Base-by-base conservation (phyloP, 2,797 vertebrate genomes). In the Trachops cirrhosus region DNA sequence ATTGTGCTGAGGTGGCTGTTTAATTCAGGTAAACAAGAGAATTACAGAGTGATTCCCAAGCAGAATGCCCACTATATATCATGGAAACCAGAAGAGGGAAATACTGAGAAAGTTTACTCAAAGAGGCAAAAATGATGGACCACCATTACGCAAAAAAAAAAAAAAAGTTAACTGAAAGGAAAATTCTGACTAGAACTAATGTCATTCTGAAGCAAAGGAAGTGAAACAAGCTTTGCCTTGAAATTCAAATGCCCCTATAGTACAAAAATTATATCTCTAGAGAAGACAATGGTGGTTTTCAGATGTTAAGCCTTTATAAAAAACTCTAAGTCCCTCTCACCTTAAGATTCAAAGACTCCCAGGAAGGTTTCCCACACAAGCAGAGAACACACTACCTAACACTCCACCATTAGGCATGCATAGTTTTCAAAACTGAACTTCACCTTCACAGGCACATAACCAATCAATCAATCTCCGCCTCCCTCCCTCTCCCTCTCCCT, bases 71-170 rank as follows among this genome's bases (percentile, higher is more conserved):
- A 44, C 22, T 24, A 11, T 9, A 37, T 5, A 37, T 0, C 46
- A 68, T 6, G 46, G 22, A 73, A 22, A 59, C 24, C 34, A 3
- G 26, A 44, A n/a, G 21, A 90, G 41, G 21, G 75, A 82, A 86
- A 73, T 84, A 59, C 73, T 80, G 32, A 67, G 29, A 32, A 22
- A 75, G 16, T 86, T 74, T 32, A 57, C 8, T 64, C 80, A 70
- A 71, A 86, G 48, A 83, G 11, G 19, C 54, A 89, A 83, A 96
- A 84, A 78, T 82, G 62, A 80, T 79, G 12, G 37, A 87, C 93
- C 74, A 15, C 34, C 46, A 71, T 75, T 46, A 71, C 34, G 86
- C 5, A 12, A 37, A 22, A 83, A 14, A 90, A 83, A 90, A 83
- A 84, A 93, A 80, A 29, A 73, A 46, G 75, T 73, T 26, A 73